Percentiles rank a stretch among this genome's conserved stretches.
Evolutionary conservation across 2,797 vertebrate genomes (phyloP).

Genomic region (Catostomus latipinnis): DNA sequence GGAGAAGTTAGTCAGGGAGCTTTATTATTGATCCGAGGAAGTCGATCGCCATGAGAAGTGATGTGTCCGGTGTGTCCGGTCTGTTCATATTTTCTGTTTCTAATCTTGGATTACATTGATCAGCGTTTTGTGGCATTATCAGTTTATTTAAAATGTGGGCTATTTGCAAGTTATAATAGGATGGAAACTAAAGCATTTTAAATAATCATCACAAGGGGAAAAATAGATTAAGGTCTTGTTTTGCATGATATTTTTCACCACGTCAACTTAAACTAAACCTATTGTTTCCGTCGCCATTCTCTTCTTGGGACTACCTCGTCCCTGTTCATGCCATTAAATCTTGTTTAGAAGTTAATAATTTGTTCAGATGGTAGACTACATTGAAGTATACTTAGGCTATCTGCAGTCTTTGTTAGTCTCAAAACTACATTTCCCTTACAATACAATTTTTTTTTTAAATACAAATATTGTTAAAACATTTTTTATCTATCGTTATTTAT

Average conservation of each 20-base stretch:
- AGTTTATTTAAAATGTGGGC: too few species aligned
- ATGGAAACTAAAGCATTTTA: too few species aligned
- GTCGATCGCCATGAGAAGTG: conserved; percentile 64
- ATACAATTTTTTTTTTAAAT: background rate
- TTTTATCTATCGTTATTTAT: conserved; percentile 29
- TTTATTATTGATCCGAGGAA: conserved; percentile 69
- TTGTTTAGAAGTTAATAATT: background rate
- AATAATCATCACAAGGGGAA: too few species aligned
- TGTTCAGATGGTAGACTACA: background rate
- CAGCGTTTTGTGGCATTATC: background rate
- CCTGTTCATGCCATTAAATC: background rate
- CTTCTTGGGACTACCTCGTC: background rate
- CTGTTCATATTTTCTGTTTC: conserved; percentile 35
- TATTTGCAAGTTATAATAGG: too few species aligned
- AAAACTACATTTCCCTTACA: conserved; percentile 11
- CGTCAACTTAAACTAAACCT: background rate
- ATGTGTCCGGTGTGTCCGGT: conserved; percentile 41
- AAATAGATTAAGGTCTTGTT: too few species aligned
- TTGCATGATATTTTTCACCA: too few species aligned
- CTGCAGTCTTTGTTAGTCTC: too few species aligned
- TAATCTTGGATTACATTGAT: conserved; percentile 37
- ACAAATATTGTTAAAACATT: background rate
- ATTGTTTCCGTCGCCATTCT: background rate
- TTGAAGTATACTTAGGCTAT: background rate
- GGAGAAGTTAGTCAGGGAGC: conserved; percentile 62